Conservation (phyloP, 2,797 vertebrate species). For the Cyclopterus lumpus region DNA sequence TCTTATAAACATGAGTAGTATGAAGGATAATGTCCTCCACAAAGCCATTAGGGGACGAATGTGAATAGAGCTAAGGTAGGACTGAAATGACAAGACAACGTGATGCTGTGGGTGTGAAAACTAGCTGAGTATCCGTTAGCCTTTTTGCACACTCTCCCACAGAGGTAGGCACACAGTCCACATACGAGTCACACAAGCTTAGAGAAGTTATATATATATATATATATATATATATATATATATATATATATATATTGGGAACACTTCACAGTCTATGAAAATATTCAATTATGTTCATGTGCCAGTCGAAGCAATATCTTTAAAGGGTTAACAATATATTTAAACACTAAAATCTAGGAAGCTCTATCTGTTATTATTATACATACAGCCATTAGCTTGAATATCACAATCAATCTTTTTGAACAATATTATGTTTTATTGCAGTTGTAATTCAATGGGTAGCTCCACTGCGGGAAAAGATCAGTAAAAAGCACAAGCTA, state of each 20-base stretch:
- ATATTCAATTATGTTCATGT: background rate
- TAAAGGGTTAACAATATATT: background rate
- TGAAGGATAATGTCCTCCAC: conserved; percentile 64
- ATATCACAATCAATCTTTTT: background rate
- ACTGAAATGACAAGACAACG: conserved; percentile 58
- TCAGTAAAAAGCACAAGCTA: background rate
- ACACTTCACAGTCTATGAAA: background rate
- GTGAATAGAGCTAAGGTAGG: conserved; percentile 49
- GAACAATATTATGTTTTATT: background rate
- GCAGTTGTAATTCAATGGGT: background rate
- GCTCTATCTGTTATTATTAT: background rate
- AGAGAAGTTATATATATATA: too few species aligned
- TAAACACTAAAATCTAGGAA: background rate
- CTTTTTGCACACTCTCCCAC: conserved; percentile 19
- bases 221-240: too few species aligned
- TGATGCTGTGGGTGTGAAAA: conserved; percentile 57
- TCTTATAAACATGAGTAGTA: conserved; percentile 69
- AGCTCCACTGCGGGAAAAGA: background rate
- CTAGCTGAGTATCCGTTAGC: conserved; percentile 40
- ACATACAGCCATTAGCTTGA: background rate
- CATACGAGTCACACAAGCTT: background rate
- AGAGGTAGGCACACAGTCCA: conserved; percentile 3
- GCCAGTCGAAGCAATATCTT: conserved; percentile 1
- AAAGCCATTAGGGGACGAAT: conserved; percentile 69
- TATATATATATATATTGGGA: background rate